Conservation (phyloP, 2,888 invertebrate genomes). For the Meiosimyza platycephala region DNA sequence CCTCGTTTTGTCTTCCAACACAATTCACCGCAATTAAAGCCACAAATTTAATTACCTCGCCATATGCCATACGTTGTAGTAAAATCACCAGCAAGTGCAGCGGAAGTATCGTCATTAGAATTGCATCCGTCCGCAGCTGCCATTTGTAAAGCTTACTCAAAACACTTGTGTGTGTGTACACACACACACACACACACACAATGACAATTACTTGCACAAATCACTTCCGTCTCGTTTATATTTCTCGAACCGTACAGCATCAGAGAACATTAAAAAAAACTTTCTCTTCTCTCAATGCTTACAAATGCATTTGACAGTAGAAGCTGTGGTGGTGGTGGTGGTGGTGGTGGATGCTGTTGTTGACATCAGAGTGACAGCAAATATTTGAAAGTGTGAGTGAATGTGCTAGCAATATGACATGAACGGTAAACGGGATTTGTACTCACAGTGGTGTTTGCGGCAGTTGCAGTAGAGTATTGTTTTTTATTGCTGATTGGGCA, state of each 20-base stretch:
- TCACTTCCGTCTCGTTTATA: conserved; percentile 4
- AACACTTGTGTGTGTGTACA: background rate
- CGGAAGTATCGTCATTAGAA: conserved; percentile 24
- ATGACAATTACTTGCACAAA: background rate
- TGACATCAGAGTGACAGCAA: background rate
- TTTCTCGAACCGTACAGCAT: background rate
- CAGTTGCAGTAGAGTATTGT: background rate
- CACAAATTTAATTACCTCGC: conserved; percentile 35
- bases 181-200: background rate
- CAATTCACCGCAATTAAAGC: conserved; percentile 39
- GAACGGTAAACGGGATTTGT: background rate
- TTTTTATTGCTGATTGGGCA: background rate
- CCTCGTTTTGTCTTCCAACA: conserved; percentile 23
- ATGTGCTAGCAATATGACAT: background rate
- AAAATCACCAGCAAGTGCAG: conserved; percentile 15
- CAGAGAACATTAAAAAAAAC: background rate
- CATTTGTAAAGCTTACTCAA: background rate
- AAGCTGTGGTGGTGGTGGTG: background rate
- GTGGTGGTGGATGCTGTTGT: too few species aligned
- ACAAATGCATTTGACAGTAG: conserved; percentile 17
- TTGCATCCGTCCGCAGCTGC: conserved; percentile 21
- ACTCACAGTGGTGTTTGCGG: background rate
- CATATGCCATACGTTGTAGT: background rate
- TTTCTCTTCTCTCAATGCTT: background rate
- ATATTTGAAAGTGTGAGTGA: background rate